phyloP scores from a whole-genome alignment of 2,888 invertebrate species.

The Achlya flavicornis region DNA sequence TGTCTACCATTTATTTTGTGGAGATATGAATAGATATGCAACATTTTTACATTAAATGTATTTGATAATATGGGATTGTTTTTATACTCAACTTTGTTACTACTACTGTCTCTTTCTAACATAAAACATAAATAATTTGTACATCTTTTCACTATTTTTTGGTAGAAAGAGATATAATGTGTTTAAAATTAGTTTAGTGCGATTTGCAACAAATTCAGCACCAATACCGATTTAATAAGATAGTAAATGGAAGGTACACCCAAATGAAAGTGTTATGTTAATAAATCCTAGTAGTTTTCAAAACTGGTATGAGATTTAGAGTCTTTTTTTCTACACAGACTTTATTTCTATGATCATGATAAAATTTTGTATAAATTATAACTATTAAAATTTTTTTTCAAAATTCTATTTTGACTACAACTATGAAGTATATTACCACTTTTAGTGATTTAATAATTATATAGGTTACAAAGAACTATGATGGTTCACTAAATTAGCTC shows the following conservation, averaged over 20 bases:
- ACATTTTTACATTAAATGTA: no score
- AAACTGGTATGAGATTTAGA: background rate
- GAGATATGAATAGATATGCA: background rate
- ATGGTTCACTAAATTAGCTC: background rate
- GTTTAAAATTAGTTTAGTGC: no score
- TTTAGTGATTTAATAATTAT: constrained; percentile 2
- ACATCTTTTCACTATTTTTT: no score
- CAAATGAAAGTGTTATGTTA: background rate
- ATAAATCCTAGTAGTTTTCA: background rate
- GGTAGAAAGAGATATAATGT: no score
- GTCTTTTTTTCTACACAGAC: background rate
- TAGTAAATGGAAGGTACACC: no score
- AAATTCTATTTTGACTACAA: constrained; percentile 1
- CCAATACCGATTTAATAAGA: no score
- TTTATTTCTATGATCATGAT: background rate
- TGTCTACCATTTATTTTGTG: background rate
- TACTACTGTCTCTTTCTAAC: no score
- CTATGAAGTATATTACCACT: background rate
- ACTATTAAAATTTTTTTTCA: background rate
- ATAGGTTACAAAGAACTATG: background rate
- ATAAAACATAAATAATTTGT: no score
- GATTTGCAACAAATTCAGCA: no score
- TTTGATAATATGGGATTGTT: no score
- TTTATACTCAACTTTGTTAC: no score
- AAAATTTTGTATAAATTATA: no score